phyloP scores from a whole-genome alignment of 1,140 invertebrate genomes.

The Drosophila pandora region DNA sequence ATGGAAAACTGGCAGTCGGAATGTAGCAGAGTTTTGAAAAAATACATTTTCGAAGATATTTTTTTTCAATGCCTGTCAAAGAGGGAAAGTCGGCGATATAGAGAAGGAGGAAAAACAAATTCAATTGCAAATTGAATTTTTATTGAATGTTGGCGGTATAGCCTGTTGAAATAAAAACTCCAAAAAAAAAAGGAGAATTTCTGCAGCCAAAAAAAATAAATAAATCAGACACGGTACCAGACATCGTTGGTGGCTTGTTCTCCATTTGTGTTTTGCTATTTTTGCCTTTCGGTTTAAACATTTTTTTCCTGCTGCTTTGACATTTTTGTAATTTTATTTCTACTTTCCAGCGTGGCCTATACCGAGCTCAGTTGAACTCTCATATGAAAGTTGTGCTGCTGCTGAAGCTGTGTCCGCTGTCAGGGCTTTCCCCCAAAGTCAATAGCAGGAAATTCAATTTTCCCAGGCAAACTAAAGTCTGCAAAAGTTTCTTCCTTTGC shows the following conservation, averaged over 20 bases:
- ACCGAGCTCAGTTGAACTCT: neutral
- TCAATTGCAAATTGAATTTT: conserved; percentile 79
- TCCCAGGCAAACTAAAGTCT: conserved; percentile 60
- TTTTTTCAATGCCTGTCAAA: conserved; percentile 55
- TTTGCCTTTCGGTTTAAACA: conserved; percentile 27
- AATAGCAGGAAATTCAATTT: conserved; percentile 73
- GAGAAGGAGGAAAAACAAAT: conserved; percentile 65
- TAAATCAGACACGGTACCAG: conserved; percentile 18
- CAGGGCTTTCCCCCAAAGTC: conserved; percentile 42
- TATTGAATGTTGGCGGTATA: conserved; percentile 73
- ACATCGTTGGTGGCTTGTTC: conserved; percentile 29
- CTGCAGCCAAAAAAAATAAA: conserved; percentile 21
- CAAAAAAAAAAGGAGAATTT: conserved; percentile 6
- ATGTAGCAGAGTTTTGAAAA: neutral
- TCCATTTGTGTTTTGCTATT: conserved; percentile 47
- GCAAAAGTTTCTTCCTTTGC: conserved; percentile 37
- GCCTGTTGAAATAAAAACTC: conserved; percentile 42
- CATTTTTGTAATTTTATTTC: conserved; percentile 49
- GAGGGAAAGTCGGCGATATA: conserved; percentile 16
- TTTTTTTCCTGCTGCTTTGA: conserved; percentile 47
- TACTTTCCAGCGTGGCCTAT: conserved; percentile 36
- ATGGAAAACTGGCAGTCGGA: too few species aligned
- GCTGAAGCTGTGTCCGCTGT: conserved; percentile 17
- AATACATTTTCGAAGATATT: conserved; percentile 68
- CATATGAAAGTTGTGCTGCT: conserved; percentile 46